These are phyloP conservation scores for Calephelis virginiensis DNA, from an alignment of 1,140 invertebrate species.

Conservation along the genomic window DNA sequence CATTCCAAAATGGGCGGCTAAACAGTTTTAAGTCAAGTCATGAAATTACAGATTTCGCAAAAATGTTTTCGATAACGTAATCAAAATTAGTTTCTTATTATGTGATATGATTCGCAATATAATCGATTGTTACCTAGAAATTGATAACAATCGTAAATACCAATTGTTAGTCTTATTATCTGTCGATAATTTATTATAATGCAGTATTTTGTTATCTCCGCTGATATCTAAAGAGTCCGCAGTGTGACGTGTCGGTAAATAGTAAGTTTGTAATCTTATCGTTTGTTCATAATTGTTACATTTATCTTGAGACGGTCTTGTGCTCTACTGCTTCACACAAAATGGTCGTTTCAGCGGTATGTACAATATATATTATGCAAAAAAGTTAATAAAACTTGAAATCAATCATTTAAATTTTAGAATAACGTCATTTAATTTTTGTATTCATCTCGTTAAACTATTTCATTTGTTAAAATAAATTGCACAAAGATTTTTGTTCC, in stretches of 20 bases:
- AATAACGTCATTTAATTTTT: neutral
- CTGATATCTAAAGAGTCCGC: slow-evolving; percentile 33
- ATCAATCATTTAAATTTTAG: neutral
- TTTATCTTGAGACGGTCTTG: slow-evolving; percentile 32
- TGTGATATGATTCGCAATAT: neutral
- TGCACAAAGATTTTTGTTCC: no score
- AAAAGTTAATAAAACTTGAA: no score
- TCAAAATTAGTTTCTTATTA: neutral
- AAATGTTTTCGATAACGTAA: neutral
- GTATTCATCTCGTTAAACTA: neutral
- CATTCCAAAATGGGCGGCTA: no score
- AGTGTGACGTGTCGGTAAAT: slow-evolving; percentile 43
- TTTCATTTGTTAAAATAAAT: no score
- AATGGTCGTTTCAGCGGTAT: slow-evolving; percentile 63
- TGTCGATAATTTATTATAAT: slow-evolving; percentile 39
- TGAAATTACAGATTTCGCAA: neutral
- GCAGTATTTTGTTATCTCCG: slow-evolving; percentile 43
- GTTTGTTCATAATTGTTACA: slow-evolving; percentile 24
- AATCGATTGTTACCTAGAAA: slow-evolving; percentile 8
- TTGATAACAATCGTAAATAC: slow-evolving; percentile 7
- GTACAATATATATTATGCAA: slow-evolving; percentile 26
- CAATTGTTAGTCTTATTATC: slow-evolving; percentile 23
- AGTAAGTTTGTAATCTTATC: slow-evolving; percentile 64
- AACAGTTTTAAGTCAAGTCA: no score
- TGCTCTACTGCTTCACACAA: slow-evolving; percentile 36